Conservation (phyloP, 1,140 invertebrate species). For the Diabrotica virgifera region DNA sequence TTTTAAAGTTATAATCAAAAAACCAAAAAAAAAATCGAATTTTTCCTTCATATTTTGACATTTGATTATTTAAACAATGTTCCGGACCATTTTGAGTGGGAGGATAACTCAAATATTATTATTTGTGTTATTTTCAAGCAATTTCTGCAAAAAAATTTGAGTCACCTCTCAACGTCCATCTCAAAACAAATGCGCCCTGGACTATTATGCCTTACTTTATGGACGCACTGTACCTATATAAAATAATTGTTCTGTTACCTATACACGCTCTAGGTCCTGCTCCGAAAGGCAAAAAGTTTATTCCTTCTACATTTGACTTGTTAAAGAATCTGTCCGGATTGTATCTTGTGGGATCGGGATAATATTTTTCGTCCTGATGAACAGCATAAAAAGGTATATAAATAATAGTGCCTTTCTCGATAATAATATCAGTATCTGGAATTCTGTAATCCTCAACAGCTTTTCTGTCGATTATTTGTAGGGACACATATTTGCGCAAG, state of each 20-base stretch:
- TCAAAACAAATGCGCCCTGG: no score
- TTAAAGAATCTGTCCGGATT: constrained; percentile 1
- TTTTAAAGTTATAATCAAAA: no score
- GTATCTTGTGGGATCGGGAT: background rate
- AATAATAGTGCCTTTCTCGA: constrained; percentile 2
- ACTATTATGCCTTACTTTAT: no score
- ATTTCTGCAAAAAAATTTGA: no score
- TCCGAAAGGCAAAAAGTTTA: background rate
- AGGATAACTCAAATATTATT: no score
- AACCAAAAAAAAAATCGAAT: no score
- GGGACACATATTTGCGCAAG: background rate
- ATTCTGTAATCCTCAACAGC: background rate
- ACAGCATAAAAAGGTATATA: background rate
- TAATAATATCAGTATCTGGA: background rate
- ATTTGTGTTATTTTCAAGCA: no score
- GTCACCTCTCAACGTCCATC: no score
- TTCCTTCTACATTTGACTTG: background rate
- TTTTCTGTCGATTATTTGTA: background rate
- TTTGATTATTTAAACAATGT: no score
- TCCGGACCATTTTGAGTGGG: no score
- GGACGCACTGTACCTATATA: no score
- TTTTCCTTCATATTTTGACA: no score
- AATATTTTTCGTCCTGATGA: constrained; percentile 3
- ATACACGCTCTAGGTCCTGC: constrained; percentile 1
- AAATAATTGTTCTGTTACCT: background rate